Evolutionary conservation across 2,113 vertebrate species (phyloP), one percentile per base, ranked within the genome.

Genomic region (Lanius ludovicianus): DNA sequence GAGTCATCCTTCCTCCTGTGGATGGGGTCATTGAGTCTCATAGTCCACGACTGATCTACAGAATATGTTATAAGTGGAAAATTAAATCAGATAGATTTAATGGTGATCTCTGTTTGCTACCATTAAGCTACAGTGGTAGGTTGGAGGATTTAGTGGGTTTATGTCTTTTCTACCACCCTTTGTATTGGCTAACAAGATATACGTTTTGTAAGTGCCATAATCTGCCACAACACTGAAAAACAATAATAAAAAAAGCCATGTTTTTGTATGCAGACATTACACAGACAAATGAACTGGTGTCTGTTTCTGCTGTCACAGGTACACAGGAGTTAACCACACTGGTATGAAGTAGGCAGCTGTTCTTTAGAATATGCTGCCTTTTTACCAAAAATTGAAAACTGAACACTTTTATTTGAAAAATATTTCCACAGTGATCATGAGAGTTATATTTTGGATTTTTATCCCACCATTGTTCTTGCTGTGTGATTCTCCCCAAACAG

Each of bases 401-500:
- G 59, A 84, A 79, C 44, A 50, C 44, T 92, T 96, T 68, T 60
- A 46, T 81, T 91, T 60, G 28, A 95, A 64, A 91, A 96, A 91
- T 37, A 60, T 15, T 87, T 84, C n/a, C 47, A 52, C 37, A 47
- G 64, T 50, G 33, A 50, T 90, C 87, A 31, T 95, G 91, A 71
- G 86, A 89, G 30, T 87, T 89, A n/a, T 31, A 89, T 67, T 95
- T 90, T 78, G 56, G 89, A 78, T 84, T 76, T 95, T 81, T 71
- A 84, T 84, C 68, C 91, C 84, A 86, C 64, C 76, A 95, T 89
- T 95, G 89, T 96, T 95, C 93, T 93, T 84, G 35, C 69, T 91
- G 68, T 81, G 56, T 89, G 84, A 89, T 90, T 92, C 86, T 89
- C 64, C 60, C 60, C 91, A 62, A 94, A 81, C 41, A 87, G 73